A percentile compares a stretch with the other conserved stretches of the same genome.
phyloP scores from a whole-genome alignment of 64 coral and sea anemone genomes.

The Anthopleura sola region DNA sequence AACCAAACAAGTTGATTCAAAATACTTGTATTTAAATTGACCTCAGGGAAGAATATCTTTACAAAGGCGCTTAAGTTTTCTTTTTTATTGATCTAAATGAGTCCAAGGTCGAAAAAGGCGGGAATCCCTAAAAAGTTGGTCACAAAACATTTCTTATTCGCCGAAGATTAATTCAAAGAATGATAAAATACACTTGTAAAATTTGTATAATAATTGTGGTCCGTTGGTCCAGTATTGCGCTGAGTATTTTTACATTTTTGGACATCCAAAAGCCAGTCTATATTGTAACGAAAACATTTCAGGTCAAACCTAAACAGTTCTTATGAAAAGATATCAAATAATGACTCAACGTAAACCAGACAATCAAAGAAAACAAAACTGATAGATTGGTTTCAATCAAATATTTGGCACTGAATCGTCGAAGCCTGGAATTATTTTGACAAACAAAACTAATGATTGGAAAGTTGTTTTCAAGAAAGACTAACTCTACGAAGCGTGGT shows the following conservation, averaged over 20 bases:
- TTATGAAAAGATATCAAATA: background rate
- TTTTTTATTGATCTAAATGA: background rate
- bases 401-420: background rate
- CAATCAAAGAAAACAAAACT: background rate
- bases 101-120: background rate
- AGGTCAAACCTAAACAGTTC: background rate
- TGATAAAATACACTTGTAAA: background rate
- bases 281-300: background rate
- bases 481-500: background rate
- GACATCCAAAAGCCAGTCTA: background rate
- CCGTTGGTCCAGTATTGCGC: background rate
- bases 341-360: background rate
- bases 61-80: background rate
- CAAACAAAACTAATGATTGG: slow-evolving; percentile 1
- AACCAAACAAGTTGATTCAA: background rate
- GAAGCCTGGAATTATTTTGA: slow-evolving; percentile 1
- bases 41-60: background rate
- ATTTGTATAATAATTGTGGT: background rate
- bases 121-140: background rate
- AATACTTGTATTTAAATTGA: background rate
- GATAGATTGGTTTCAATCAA: background rate
- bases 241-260: background rate
- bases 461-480: background rate
- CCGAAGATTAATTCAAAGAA: background rate
- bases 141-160: background rate